Percentiles rank a stretch among this genome's conserved stretches.
These are phyloP conservation scores for Corvus hawaiiensis DNA, from an alignment of 2,113 vertebrate species.

Conservation along the genomic window DNA sequence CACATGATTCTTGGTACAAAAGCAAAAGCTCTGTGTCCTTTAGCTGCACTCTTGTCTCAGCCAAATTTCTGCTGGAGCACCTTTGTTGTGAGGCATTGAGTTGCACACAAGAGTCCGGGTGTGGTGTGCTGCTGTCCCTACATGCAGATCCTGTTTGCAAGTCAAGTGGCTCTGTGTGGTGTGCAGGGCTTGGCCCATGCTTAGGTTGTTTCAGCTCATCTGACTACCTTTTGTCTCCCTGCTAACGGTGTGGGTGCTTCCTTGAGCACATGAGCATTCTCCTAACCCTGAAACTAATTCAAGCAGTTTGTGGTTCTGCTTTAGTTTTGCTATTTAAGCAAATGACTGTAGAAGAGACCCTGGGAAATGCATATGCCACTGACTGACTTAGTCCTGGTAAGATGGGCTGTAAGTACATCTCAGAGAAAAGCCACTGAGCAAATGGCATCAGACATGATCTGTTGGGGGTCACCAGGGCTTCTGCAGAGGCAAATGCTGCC, in stretches of 20 bases:
- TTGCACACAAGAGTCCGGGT: rapidly evolving
- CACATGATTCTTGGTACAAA: background rate
- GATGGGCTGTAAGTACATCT: background rate
- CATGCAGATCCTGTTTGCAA: background rate
- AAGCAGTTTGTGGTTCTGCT: background rate
- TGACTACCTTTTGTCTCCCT: background rate
- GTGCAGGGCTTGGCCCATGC: background rate
- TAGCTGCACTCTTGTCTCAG: background rate
- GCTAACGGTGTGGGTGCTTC: background rate
- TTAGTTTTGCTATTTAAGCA: background rate
- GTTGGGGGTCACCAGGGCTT: background rate
- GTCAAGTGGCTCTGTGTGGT: background rate
- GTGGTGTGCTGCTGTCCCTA: background rate
- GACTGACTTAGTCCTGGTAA: background rate
- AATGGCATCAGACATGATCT: background rate
- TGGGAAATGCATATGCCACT: background rate
- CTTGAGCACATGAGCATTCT: background rate
- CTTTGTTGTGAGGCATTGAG: background rate
- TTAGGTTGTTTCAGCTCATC: background rate
- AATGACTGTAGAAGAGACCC: background rate
- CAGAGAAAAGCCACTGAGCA: background rate
- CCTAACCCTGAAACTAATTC: background rate
- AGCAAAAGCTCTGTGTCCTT: background rate
- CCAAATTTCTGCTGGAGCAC: background rate
- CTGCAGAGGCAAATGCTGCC: background rate